Evolutionary conservation across 2,888 invertebrate species (phyloP).

Genomic region (Limnephilus marmoratus): DNA sequence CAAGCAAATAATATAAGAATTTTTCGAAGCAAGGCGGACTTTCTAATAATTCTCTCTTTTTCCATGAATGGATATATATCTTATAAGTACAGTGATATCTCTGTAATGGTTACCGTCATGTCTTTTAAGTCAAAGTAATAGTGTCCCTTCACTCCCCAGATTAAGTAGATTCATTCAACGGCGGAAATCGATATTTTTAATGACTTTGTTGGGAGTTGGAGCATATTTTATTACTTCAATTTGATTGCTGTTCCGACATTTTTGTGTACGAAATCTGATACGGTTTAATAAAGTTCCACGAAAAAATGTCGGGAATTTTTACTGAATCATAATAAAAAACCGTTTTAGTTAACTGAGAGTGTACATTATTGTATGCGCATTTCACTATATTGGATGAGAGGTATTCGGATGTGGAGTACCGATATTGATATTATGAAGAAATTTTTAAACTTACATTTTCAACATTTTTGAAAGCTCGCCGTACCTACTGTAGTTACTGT

Average conservation of each 20-base stretch:
- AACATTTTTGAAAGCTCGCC: background rate
- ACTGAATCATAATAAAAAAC: background rate
- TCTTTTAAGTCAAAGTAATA: background rate
- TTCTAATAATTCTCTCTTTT: background rate
- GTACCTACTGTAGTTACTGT: too few relatives aligned
- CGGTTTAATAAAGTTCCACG: background rate
- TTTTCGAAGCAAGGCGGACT: background rate
- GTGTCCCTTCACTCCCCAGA: background rate
- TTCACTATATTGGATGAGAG: background rate
- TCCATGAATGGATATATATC: background rate
- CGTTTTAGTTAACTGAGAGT: background rate
- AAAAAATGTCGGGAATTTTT: background rate
- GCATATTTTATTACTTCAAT: background rate
- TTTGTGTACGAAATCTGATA: conserved; percentile 2
- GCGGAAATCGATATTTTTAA: background rate
- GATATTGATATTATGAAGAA: background rate
- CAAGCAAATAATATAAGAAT: background rate
- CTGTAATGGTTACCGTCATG: background rate
- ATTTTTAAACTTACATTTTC: background rate
- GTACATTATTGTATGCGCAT: background rate
- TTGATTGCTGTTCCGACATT: background rate
- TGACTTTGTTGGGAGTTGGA: background rate
- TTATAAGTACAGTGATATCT: background rate
- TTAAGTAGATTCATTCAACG: background rate
- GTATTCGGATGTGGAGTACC: background rate